These are phyloP conservation scores for Discoglossus pictus DNA, from an alignment of 2,797 vertebrate species.

Conservation along the genomic window DNA sequence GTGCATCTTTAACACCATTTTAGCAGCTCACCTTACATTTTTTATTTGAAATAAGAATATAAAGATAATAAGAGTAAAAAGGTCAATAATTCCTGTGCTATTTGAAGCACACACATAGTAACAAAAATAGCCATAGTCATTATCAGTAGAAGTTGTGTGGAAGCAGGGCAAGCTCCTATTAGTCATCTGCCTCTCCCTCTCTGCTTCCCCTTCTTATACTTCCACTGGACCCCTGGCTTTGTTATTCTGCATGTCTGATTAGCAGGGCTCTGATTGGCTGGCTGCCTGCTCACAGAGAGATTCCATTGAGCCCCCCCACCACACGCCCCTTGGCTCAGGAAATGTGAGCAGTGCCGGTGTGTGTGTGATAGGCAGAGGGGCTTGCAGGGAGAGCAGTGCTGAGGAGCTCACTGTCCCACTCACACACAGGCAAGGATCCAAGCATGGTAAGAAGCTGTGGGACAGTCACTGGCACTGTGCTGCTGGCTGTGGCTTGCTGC, in stretches of 20 bases:
- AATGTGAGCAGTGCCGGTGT: constrained; percentile 65
- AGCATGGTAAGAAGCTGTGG: constrained; percentile 76
- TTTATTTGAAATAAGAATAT: too few relatives aligned
- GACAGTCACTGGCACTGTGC: constrained; percentile 67
- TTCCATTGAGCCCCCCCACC: constrained; percentile 64
- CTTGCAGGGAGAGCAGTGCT: constrained; percentile 64
- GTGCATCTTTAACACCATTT: too few relatives aligned
- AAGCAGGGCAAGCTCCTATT: constrained; percentile 25
- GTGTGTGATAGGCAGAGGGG: constrained; percentile 56
- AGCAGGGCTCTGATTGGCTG: constrained; percentile 80
- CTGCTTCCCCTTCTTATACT: constrained; percentile 9
- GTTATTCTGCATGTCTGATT: constrained; percentile 77
- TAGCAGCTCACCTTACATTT: too few relatives aligned
- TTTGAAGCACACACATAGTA: too few relatives aligned
- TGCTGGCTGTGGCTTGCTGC: constrained; percentile 76
- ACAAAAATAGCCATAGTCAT: too few relatives aligned
- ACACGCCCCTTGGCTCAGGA: constrained; percentile 64
- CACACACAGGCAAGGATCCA: constrained; percentile 54
- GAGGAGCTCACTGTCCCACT: constrained; percentile 51
- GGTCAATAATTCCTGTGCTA: too few relatives aligned
- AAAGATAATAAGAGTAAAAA: too few relatives aligned
- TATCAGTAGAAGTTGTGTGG: constrained; percentile 14
- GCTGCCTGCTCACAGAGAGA: constrained; percentile 69
- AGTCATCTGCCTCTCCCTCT: constrained; percentile 47
- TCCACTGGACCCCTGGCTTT: constrained; percentile 61